Evolutionary conservation across 2,113 vertebrate species (phyloP).

Genomic region (Dasyornis broadbenti): DNA sequence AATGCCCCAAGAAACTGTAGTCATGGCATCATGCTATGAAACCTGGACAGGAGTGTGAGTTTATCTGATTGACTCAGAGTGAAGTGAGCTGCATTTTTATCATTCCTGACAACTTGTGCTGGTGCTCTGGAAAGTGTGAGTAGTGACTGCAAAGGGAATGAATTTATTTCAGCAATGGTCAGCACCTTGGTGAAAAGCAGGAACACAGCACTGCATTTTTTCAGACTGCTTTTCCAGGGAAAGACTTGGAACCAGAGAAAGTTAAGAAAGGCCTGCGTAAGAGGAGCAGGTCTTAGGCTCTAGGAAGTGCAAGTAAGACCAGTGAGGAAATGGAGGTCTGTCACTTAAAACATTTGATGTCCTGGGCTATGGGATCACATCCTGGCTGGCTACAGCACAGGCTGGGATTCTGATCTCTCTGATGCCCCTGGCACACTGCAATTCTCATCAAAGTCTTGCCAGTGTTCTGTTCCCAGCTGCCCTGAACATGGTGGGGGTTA

Average conservation of each 20-base stretch:
- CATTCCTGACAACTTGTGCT: not conserved
- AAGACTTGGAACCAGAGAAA: not conserved
- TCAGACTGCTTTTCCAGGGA: not conserved
- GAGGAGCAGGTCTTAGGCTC: not conserved
- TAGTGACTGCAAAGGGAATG: not conserved
- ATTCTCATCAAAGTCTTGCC: not conserved
- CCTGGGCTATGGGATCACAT: not conserved
- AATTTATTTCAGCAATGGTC: not conserved
- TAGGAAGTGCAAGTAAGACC: not conserved
- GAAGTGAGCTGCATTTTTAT: not conserved
- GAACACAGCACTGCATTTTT: not conserved
- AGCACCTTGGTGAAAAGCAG: not conserved
- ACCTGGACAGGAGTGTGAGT: not conserved
- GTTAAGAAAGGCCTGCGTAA: not conserved
- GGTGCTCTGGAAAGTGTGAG: not conserved
- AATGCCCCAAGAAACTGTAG: not conserved
- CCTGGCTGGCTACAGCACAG: not conserved
- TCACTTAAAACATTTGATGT: not conserved
- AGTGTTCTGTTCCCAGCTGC: not conserved
- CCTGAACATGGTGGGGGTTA: not conserved
- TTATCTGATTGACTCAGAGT: not conserved
- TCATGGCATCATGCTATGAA: not conserved
- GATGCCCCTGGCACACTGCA: fast-evolving
- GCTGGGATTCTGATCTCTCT: not conserved
- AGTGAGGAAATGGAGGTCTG: not conserved